These are phyloP conservation scores for Ephydatia muelleri DNA, from an alignment of 37 sponge, comb jelly and placozoan species.

Conservation along the genomic window DNA sequence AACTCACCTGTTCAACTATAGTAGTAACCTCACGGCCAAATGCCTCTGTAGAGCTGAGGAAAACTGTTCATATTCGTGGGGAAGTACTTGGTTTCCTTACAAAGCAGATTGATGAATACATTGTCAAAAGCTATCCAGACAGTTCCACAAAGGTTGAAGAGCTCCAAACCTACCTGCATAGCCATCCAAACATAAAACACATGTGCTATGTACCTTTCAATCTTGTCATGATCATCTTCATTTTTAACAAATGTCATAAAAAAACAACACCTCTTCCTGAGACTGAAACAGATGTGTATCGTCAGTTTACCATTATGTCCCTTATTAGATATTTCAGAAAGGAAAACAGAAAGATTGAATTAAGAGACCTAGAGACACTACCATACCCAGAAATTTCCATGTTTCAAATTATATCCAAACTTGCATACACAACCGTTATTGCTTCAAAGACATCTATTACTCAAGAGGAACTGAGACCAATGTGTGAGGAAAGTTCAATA, in stretches of 20 bases:
- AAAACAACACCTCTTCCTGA: constrained; percentile 19
- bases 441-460: constrained; percentile 14
- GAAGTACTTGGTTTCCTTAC: constrained; percentile 59
- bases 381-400: not conserved
- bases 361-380: constrained; percentile 7
- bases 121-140: constrained; percentile 7
- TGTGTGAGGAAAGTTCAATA: too few species aligned
- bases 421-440: constrained; percentile 21
- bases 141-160: not conserved
- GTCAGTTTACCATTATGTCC: constrained; percentile 29
- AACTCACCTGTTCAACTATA: constrained; percentile 32
- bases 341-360: constrained; percentile 3
- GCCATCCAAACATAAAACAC: constrained; percentile 34
- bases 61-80: not conserved
- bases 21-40: constrained; percentile 46
- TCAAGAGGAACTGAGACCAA: not conserved
- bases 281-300: constrained; percentile 45
- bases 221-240: constrained; percentile 49
- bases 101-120: constrained; percentile 39
- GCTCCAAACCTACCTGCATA: constrained; percentile 24
- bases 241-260: not conserved
- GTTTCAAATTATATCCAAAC: constrained; percentile 16
- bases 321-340: constrained; percentile 12
- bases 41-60: constrained; percentile 4
- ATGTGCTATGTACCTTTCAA: constrained; percentile 66